Base-by-base conservation (phyloP, 35 echinoderm and acorn worm species). In the Heliocidaris tuberculata region DNA sequence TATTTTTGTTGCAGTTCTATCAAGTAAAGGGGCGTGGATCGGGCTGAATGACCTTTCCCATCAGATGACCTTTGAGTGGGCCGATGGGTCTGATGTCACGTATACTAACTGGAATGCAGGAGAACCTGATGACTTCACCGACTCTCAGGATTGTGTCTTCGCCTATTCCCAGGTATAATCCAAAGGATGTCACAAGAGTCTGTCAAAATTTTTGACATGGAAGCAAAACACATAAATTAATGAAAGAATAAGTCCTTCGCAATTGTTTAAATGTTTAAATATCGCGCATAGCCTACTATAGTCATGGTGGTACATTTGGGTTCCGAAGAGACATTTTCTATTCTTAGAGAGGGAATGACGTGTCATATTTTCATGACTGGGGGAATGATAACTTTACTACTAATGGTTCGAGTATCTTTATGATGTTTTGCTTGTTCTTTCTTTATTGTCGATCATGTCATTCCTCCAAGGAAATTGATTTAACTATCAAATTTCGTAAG, bases 11-110 rank as follows among this genome's bases (percentile, higher is more conserved):
- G 30, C 13, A 94, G 78, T 85, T 65, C 16, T 85, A 24, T 85
- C 59, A 9, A 94, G 93, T 31, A 85, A 78, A 78, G 93, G 98
- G 7, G 97, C 95, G 1, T 99, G 98, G 98, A 96, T 99, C 12
- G 98, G 98, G 11, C 87, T 99, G 60, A 99, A 96, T 86, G 98
- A 99, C 85, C 89, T 94, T 48, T 85, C 90, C 29, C 94, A 92
- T 15, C 95, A 99, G 88, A 94, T 96, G 71, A 93, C 59, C 93
- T 99, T 95, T 95, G 97, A 99, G 85, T 99, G 98, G 98, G 94
- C 95, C 13, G 97, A 97, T 90, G 95, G 95, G 17, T 95, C 96
- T 49, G 85, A 88, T 60, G 98, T 99, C 30, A 97, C 95, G 15
- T 97, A 97, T 71, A 99, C 98, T 2, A 97, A 96, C 88, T 97